Percentiles rank a stretch among this genome's conserved stretches.
Conservation (phyloP, 1,140 invertebrate species). For the Stegodyphus mimosarum region DNA sequence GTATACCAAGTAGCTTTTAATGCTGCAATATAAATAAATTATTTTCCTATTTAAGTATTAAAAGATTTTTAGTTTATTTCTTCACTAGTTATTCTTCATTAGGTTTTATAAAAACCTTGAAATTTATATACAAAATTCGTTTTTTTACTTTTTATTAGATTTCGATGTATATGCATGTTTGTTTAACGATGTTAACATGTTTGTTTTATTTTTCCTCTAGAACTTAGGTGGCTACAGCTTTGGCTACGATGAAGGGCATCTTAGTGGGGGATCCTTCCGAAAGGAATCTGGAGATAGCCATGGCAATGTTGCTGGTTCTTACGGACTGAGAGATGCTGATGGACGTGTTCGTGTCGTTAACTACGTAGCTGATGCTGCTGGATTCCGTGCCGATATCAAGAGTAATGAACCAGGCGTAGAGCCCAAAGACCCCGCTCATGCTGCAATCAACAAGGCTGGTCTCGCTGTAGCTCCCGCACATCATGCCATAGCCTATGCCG, state of each 20-base stretch:
- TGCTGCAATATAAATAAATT: too few species aligned
- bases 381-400: slow-evolving; percentile 63
- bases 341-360: slow-evolving; percentile 65
- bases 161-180: too few species aligned
- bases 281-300: slow-evolving; percentile 61
- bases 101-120: too few species aligned
- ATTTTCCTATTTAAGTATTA: too few species aligned
- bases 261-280: slow-evolving; percentile 64
- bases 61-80: too few species aligned
- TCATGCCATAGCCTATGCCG: slow-evolving; percentile 64
- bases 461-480: slow-evolving; percentile 56
- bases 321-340: slow-evolving; percentile 64
- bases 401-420: slow-evolving; percentile 63
- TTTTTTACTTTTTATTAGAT: too few species aligned
- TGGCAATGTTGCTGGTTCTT: slow-evolving; percentile 64
- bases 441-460: slow-evolving; percentile 63
- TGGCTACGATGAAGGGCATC: slow-evolving; percentile 65
- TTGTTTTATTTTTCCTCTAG: slow-evolving; percentile 32
- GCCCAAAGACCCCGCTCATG: slow-evolving; percentile 61
- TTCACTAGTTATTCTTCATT: too few species aligned
- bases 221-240: slow-evolving; percentile 64
- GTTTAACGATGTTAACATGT: too few species aligned
- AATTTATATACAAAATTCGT: too few species aligned
- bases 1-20: too few species aligned
- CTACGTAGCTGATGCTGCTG: slow-evolving; percentile 65